A percentile compares a stretch with the other conserved stretches of the same genome.
Evolutionary conservation across 2,113 vertebrate genomes (phyloP).

Genomic region (Ctenomys sociabilis): DNA sequence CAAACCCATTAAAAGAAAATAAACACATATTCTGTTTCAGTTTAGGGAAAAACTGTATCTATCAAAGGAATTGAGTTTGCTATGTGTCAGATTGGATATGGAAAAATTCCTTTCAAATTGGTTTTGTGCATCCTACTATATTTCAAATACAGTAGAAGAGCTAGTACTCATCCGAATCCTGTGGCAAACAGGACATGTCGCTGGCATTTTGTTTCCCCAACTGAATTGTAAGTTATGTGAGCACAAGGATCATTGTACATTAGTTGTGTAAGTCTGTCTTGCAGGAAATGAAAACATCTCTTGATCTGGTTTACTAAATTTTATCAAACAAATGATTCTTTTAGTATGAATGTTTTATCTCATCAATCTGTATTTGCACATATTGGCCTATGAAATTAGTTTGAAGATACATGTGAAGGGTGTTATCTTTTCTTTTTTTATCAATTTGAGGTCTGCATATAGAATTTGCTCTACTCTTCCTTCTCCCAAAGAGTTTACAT

Average conservation of each 20-base stretch:
- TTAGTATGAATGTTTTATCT: slow-evolving; percentile 41
- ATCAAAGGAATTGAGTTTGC: not conserved
- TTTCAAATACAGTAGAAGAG: not conserved
- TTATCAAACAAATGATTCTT: slow-evolving; percentile 45
- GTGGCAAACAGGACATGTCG: not conserved
- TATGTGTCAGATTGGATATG: not conserved
- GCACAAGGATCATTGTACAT: not conserved
- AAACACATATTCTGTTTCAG: not conserved
- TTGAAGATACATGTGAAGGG: not conserved
- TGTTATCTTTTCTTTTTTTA: not conserved
- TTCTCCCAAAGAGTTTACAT: slow-evolving; percentile 2
- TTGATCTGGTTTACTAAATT: slow-evolving; percentile 55
- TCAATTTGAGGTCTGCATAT: not conserved
- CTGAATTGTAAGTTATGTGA: slow-evolving; percentile 33
- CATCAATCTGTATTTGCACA: not conserved
- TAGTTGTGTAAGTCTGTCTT: slow-evolving; percentile 30
- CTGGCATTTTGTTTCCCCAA: slow-evolving; percentile 7
- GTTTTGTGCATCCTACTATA: not conserved
- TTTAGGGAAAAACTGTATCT: not conserved
- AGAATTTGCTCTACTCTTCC: not conserved
- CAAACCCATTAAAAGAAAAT: slow-evolving; percentile 10
- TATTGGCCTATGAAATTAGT: slow-evolving; percentile 37
- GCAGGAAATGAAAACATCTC: slow-evolving; percentile 37
- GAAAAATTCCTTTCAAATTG: not conserved
- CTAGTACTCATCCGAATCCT: not conserved